Evolutionary conservation across 2,113 vertebrate species (phyloP).

Genomic region (Delphinapterus leucas): DNA sequence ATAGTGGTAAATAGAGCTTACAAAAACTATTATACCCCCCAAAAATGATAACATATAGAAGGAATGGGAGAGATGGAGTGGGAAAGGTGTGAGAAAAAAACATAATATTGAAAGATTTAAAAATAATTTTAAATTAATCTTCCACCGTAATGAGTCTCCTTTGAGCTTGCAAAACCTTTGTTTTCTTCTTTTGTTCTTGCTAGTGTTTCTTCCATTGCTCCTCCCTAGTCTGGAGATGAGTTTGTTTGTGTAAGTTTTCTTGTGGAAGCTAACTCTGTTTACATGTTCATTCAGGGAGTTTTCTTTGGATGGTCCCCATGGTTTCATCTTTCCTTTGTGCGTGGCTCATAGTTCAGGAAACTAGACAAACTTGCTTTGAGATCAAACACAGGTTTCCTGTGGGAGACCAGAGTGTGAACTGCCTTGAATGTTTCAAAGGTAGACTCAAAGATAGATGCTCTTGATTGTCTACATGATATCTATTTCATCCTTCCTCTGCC

Average conservation of each 20-base stretch:
- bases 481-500: background rate
- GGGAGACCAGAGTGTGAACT: conserved; percentile 74
- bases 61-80: background rate
- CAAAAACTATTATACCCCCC: background rate
- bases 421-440: conserved; percentile 72
- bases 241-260: conserved; percentile 88
- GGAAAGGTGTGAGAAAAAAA: background rate
- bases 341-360: conserved; percentile 88
- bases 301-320: conserved; percentile 83
- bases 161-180: conserved; percentile 81
- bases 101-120: background rate
- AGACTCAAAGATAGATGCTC: background rate
- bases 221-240: conserved; percentile 86
- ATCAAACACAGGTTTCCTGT: conserved; percentile 86
- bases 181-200: conserved; percentile 89
- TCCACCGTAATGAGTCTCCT: conserved; percentile 82
- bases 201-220: conserved; percentile 81
- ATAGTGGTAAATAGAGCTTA: background rate
- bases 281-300: conserved; percentile 76
- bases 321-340: conserved; percentile 90
- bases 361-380: conserved; percentile 89
- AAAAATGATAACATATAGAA: background rate
- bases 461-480: background rate
- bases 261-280: conserved; percentile 60
- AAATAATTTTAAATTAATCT: background rate